Conservation (phyloP, 2,888 invertebrate species). For the Drosophila maculinotata region DNA sequence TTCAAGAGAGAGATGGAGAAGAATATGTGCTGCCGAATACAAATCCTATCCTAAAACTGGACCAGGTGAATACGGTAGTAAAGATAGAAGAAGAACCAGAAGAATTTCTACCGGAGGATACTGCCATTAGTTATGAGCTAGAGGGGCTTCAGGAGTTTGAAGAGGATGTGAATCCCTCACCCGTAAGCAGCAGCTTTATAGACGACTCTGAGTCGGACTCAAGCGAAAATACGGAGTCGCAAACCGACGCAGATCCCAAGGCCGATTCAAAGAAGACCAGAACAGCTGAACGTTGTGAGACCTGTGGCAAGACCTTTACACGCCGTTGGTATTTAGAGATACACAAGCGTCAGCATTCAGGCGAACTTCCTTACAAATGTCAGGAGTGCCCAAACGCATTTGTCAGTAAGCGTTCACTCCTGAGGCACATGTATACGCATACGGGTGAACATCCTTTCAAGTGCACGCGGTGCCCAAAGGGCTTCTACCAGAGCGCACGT, state of each 20-base stretch:
- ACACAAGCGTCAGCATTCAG: constrained; percentile 3
- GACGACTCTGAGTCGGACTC: neutral
- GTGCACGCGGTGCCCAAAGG: constrained; percentile 8
- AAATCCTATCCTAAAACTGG: neutral
- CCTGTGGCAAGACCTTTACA: constrained; percentile 1
- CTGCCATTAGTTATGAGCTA: neutral
- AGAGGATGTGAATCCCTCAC: neutral
- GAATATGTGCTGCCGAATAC: neutral
- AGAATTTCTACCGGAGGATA: too few relatives aligned
- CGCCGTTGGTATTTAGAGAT: neutral
- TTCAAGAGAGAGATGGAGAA: neutral
- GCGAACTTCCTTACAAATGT: constrained; percentile 5
- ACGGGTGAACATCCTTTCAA: constrained; percentile 3
- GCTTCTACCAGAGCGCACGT: constrained; percentile 4
- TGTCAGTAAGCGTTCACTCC: neutral
- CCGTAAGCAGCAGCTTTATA: neutral
- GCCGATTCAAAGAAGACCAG: neutral
- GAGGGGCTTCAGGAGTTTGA: neutral
- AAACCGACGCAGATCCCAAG: neutral
- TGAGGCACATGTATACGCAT: constrained; percentile 8
- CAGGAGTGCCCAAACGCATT: constrained; percentile 3
- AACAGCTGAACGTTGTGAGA: too few relatives aligned
- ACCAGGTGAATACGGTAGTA: too few relatives aligned
- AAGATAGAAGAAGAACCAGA: too few relatives aligned
- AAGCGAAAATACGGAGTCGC: neutral